These are phyloP conservation scores for Drosophila trichaetosa DNA, from an alignment of 2,888 invertebrate species.

Conservation along the genomic window DNA sequence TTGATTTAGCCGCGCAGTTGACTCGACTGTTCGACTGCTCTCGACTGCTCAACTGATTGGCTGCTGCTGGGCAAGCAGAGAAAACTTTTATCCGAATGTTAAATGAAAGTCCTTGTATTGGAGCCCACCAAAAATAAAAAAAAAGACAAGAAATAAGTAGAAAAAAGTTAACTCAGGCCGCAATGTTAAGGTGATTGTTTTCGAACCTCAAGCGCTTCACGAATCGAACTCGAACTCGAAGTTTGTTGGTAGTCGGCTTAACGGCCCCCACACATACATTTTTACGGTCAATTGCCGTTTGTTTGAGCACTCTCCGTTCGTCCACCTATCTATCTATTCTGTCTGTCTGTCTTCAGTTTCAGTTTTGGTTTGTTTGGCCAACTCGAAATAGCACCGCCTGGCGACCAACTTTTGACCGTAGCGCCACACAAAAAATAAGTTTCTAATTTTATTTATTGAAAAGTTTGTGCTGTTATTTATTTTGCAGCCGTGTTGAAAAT, in stretches of 20 bases:
- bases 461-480: slow-evolving; percentile 77
- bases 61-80: slow-evolving; percentile 37
- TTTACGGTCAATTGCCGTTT: slow-evolving; percentile 80
- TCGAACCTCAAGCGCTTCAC: slow-evolving; percentile 76
- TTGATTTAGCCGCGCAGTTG: slow-evolving; percentile 72
- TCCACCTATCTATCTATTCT: slow-evolving; percentile 14
- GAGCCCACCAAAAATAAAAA: neutral
- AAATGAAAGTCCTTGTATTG: slow-evolving; percentile 53
- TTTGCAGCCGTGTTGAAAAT: slow-evolving; percentile 74
- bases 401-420: slow-evolving; percentile 75
- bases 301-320: slow-evolving; percentile 50
- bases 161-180: slow-evolving; percentile 37
- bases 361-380: slow-evolving; percentile 57
- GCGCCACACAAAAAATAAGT: slow-evolving; percentile 48
- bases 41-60: slow-evolving; percentile 58
- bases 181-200: slow-evolving; percentile 77
- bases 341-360: slow-evolving; percentile 16
- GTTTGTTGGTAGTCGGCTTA: slow-evolving; percentile 46
- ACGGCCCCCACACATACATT: slow-evolving; percentile 54
- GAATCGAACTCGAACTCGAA: slow-evolving; percentile 12
- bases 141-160: neutral
- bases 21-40: slow-evolving; percentile 59
- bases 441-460: slow-evolving; percentile 81
- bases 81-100: slow-evolving; percentile 45
- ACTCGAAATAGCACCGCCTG: slow-evolving; percentile 62